These are phyloP conservation scores for Sandelia bainsii DNA, from an alignment of 2,797 vertebrate species.

Conservation along the genomic window DNA sequence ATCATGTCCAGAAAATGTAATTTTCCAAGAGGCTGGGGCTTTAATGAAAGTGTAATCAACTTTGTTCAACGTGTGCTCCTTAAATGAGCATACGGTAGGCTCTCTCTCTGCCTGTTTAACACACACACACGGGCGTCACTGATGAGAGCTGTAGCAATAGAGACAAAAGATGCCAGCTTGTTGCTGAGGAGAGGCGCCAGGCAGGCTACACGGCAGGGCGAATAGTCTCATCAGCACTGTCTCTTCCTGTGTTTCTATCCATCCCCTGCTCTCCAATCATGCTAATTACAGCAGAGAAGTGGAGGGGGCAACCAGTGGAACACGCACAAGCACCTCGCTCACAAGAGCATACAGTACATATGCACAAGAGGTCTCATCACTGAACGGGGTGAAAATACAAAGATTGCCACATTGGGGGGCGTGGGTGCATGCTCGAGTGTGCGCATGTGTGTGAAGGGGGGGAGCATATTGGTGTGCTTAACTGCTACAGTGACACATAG, in stretches of 20 bases:
- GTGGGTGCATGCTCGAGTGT: background rate
- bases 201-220: slow-evolving; percentile 54
- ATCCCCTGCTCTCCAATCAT: slow-evolving; percentile 70
- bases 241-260: slow-evolving; percentile 63
- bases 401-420: background rate
- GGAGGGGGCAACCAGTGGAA: slow-evolving; percentile 31
- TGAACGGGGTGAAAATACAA: slow-evolving; percentile 17
- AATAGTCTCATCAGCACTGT: slow-evolving; percentile 74
- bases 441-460: slow-evolving; percentile 12
- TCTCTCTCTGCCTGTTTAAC: slow-evolving; percentile 14
- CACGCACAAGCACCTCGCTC: background rate
- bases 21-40: slow-evolving; percentile 29
- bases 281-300: slow-evolving; percentile 64
- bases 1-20: background rate
- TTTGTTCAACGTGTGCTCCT: slow-evolving; percentile 54
- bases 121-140: slow-evolving; percentile 1
- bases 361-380: slow-evolving; percentile 10
- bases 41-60: slow-evolving; percentile 77
- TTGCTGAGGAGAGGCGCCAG: slow-evolving; percentile 59
- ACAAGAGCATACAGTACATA: slow-evolving; percentile 6
- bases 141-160: slow-evolving; percentile 50
- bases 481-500: background rate
- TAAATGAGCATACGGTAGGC: slow-evolving; percentile 27
- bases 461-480: background rate
- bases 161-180: slow-evolving; percentile 59